Conservation (phyloP, 2,888 invertebrate species). For the Hipparchia sbordonii region DNA sequence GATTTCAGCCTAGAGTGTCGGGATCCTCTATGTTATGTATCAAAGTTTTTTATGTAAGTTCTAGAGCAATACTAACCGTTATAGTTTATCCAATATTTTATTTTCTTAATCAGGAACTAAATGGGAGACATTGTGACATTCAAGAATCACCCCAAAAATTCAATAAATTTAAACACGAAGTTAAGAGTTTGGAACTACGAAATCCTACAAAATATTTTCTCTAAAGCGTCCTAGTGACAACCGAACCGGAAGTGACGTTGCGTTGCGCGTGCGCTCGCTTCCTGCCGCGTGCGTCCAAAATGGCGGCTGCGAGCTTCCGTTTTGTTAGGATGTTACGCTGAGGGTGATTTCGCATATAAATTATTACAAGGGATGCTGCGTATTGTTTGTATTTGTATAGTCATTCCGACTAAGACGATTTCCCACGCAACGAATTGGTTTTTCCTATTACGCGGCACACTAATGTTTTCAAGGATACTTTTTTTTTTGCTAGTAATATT, state of each 20-base stretch:
- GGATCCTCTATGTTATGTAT: too few species aligned
- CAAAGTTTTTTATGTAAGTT: too few species aligned
- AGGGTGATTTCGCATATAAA: conserved; percentile 69
- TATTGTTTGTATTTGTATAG: conserved; percentile 63
- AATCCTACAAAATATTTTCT: conserved; percentile 68
- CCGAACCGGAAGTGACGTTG: conserved; percentile 69
- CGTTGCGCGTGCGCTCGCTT: conserved; percentile 77
- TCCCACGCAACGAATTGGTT: conserved; percentile 35
- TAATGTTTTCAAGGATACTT: not conserved
- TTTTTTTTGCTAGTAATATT: not conserved
- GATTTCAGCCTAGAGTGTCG: too few species aligned
- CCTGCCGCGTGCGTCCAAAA: conserved; percentile 80
- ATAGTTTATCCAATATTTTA: too few species aligned
- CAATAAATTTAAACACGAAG: conserved; percentile 47
- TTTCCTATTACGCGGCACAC: conserved; percentile 8
- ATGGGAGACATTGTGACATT: conserved; percentile 16
- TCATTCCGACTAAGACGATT: conserved; percentile 50
- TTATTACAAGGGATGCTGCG: conserved; percentile 70
- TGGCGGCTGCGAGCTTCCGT: conserved; percentile 77
- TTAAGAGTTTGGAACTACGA: conserved; percentile 46
- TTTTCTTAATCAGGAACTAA: not conserved
- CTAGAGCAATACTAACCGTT: too few species aligned
- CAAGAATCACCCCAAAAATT: conserved; percentile 25
- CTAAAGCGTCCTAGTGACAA: conserved; percentile 66
- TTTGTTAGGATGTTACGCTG: conserved; percentile 59